phyloP scores from a whole-genome alignment of 2,797 vertebrate genomes.

The Cirrhinus mrigala region DNA sequence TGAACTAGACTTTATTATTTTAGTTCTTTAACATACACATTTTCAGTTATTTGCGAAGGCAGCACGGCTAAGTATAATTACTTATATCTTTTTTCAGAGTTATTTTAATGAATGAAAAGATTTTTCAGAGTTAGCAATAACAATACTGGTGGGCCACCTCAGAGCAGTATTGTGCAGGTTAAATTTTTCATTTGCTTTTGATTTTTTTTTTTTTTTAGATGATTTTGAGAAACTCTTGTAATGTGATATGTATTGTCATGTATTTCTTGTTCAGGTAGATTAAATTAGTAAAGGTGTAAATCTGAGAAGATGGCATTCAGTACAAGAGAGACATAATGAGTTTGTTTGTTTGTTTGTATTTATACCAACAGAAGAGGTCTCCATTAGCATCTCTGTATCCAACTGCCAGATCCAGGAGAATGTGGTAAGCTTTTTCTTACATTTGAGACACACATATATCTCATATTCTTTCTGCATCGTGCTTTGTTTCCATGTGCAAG shows the following conservation, averaged over 20 bases:
- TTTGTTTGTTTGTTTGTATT: constrained; percentile 65
- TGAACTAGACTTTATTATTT: background rate
- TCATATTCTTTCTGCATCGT: constrained; percentile 1
- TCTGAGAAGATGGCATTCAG: background rate
- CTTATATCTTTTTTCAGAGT: background rate
- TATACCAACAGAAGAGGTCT: constrained; percentile 87
- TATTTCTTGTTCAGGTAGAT: constrained; percentile 8
- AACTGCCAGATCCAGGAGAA: constrained; percentile 98
- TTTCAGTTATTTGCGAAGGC: background rate
- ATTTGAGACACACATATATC: constrained; percentile 6
- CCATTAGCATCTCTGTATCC: constrained; percentile 96
- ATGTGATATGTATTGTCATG: background rate
- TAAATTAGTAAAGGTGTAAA: constrained; percentile 33
- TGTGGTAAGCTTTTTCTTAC: constrained; percentile 81
- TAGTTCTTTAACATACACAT: background rate
- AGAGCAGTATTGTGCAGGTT: background rate
- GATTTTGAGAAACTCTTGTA: background rate
- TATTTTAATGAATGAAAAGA: background rate
- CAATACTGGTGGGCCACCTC: background rate
- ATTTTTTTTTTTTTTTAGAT: background rate
- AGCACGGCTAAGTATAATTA: background rate
- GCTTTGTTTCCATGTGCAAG: constrained; percentile 44
- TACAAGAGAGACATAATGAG: constrained; percentile 4
- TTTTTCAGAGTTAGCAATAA: too few species aligned
- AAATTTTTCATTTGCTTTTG: background rate